Percentiles rank a stretch among this genome's conserved stretches.
Evolutionary conservation across 2,888 invertebrate genomes (phyloP).

Genomic region (Yponomeuta sedellus): DNA sequence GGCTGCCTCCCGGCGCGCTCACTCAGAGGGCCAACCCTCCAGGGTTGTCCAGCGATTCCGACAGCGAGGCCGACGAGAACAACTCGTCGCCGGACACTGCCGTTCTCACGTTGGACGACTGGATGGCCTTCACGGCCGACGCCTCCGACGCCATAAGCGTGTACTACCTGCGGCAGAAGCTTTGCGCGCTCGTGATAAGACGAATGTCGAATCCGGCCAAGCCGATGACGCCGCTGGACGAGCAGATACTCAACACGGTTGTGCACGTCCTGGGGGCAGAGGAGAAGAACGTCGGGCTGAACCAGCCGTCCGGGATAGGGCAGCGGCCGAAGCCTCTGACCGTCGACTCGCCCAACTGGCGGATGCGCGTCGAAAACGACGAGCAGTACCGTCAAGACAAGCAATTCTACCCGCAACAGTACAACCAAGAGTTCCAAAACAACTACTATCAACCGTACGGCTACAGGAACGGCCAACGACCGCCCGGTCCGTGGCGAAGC

Average conservation of each 20-base stretch:
- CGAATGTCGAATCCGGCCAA: constrained; percentile 78
- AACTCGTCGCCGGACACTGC: constrained; percentile 54
- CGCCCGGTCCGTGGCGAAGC: constrained; percentile 32
- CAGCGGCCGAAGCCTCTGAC: constrained; percentile 83
- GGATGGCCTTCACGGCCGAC: constrained; percentile 83
- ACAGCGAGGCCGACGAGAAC: constrained; percentile 61
- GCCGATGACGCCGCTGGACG: constrained; percentile 77
- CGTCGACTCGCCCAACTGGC: constrained; percentile 71
- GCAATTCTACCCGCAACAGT: constrained; percentile 37
- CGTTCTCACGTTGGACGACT: constrained; percentile 81
- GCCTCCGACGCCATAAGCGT: constrained; percentile 80
- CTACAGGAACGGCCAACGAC: constrained; percentile 41
- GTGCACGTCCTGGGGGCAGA: constrained; percentile 82
- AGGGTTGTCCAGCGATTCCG: constrained; percentile 63
- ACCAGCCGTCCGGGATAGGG: constrained; percentile 84
- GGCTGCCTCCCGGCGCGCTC: constrained; percentile 71
- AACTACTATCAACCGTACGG: constrained; percentile 28
- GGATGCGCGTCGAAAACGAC: constrained; percentile 41
- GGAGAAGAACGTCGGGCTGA: constrained; percentile 81
- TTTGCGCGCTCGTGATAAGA: constrained; percentile 81
- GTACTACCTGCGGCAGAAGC: constrained; percentile 82
- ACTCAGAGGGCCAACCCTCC: constrained; percentile 65
- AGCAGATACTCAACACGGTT: constrained; percentile 80
- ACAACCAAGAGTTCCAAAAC: neutral
- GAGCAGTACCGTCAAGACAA: constrained; percentile 43